Evolutionary conservation across 2,113 vertebrate genomes (phyloP), one percentile per base, ranked within the genome.

Genomic region (Numida meleagris): DNA sequence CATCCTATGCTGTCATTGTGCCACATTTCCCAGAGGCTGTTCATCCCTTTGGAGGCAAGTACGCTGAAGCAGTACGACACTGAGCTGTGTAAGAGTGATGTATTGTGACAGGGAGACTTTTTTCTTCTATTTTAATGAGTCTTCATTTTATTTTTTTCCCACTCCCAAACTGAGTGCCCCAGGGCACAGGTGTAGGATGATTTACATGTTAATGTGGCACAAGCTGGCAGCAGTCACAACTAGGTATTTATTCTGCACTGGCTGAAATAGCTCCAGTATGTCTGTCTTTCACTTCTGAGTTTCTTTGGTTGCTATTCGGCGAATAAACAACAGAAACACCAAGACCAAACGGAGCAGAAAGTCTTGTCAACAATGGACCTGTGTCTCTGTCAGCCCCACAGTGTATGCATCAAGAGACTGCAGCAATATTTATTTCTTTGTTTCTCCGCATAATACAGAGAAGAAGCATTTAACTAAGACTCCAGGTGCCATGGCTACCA

Each of bases 81-180:
- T 55, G 57, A 68, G 50, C 43, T 90, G 66, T 55, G 23, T 2
- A 11, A 92, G 68, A 88, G 33, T 80, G 82, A 90, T 66, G 68
- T 38, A 48, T 63, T 1, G 0, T 87, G 95, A 87, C 84, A 97
- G 25, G 10, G 13, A 58, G 62, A 43, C 9, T 46, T 74, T 66
- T 73, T 59, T 42, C 9, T 51, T 86, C 84, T 42, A 48, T 92
- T 81, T 29, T 65, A 81, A 71, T 63, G 88, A 88, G 59, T 61
- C 42, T 59, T 79, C 82, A 46, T 93, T 93, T 95, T 82, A 51
- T 71, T 40, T 82, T 82, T 74, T 92, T 75, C 71, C 66, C 62
- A 50, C 50, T 71, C 45, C 13, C 74, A 59, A 57, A 31, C 14
- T 27, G 31, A 86, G 40, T n/a, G 38, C 57, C 82, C 3, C 15